phyloP scores from a whole-genome alignment of 2,113 vertebrate genomes.

The Syngnathus scovelli region DNA sequence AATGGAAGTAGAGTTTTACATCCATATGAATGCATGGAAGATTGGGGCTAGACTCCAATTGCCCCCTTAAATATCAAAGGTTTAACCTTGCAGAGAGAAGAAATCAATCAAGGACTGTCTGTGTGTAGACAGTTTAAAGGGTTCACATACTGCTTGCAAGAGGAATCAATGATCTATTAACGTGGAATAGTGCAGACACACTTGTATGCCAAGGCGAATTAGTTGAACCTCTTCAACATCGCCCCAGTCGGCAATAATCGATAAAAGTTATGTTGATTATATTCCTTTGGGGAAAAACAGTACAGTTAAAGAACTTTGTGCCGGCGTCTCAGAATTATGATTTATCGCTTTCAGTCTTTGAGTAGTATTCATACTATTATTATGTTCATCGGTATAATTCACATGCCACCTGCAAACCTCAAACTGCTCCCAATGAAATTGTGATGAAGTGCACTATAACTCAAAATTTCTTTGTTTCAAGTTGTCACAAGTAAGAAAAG shows the following conservation, averaged over 20 bases:
- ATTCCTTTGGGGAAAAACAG: conserved; percentile 1
- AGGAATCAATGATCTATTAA: conserved; percentile 35
- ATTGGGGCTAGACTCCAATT: neutral
- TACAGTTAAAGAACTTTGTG: neutral
- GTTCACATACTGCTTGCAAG: conserved; percentile 15
- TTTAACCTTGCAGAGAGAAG: conserved; percentile 10
- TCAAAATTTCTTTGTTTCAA: neutral
- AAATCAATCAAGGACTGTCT: conserved; percentile 11
- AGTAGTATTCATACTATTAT: conserved; percentile 11
- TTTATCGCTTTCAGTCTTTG: conserved; percentile 19
- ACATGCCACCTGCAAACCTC: conserved; percentile 11
- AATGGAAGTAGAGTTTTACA: neutral
- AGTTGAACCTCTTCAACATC: neutral
- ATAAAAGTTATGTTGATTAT: conserved; percentile 15
- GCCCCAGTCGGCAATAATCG: conserved; percentile 10
- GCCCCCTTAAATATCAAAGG: conserved; percentile 11
- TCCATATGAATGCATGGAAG: neutral
- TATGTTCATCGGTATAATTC: conserved; percentile 6
- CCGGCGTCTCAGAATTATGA: neutral
- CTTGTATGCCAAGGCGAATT: conserved; percentile 17
- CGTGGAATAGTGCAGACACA: conserved; percentile 12
- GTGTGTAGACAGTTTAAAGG: conserved; percentile 4
- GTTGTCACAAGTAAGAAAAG: conserved; percentile 3
- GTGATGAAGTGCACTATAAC: neutral
- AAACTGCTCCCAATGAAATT: conserved; percentile 1